These are phyloP conservation scores for Congeria kusceri DNA, from an alignment of 2,888 invertebrate genomes.

Conservation along the genomic window DNA sequence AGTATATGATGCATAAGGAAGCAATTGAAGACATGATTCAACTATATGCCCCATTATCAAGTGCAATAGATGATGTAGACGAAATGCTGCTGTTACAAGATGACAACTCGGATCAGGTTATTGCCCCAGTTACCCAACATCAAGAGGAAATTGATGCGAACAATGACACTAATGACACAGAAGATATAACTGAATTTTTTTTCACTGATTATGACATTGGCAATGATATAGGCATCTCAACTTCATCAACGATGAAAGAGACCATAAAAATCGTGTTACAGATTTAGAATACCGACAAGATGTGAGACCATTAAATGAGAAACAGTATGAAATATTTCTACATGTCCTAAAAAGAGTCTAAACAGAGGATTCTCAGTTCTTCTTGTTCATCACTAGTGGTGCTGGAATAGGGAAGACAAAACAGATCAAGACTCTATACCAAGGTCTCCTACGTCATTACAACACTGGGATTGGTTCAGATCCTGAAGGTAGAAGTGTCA, in stretches of 20 bases:
- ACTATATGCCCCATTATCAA: background rate
- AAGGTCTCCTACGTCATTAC: too few species aligned
- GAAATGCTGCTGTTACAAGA: background rate
- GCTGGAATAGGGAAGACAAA: slow-evolving; percentile 68
- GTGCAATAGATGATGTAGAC: background rate
- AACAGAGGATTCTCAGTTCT: too few species aligned
- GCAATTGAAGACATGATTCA: background rate
- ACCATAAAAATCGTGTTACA: slow-evolving; percentile 18
- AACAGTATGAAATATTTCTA: slow-evolving; percentile 26
- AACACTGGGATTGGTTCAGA: too few species aligned
- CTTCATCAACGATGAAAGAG: slow-evolving; percentile 7
- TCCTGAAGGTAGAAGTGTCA: too few species aligned
- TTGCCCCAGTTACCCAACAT: background rate
- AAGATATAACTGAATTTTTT: too few species aligned
- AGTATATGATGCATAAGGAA: background rate
- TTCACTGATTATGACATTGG: too few species aligned
- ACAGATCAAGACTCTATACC: slow-evolving; percentile 58
- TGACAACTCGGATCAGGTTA: background rate
- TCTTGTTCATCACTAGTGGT: slow-evolving; percentile 59
- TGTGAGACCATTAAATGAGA: slow-evolving; percentile 15
- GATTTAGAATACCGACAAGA: slow-evolving; percentile 30
- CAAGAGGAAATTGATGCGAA: too few species aligned
- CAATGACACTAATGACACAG: too few species aligned
- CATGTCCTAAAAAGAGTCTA: slow-evolving; percentile 11
- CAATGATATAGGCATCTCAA: too few species aligned